These are phyloP conservation scores for Zoanthus sansibaricus DNA, from an alignment of 92 coral and sea anemone genomes.

Conservation along the genomic window DNA sequence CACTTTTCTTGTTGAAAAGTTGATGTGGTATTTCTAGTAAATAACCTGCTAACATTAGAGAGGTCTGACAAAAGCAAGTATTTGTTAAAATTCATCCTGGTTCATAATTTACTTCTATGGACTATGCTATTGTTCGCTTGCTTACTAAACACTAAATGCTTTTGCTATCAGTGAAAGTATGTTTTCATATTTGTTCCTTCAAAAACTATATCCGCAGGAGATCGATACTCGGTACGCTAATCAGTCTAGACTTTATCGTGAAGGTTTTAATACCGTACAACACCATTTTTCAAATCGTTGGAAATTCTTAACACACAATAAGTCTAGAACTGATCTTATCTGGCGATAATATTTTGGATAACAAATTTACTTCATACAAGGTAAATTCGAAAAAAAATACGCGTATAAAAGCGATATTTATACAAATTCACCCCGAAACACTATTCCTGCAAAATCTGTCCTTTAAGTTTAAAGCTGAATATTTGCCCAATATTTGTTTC, in stretches of 20 bases:
- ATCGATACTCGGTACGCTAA: neutral
- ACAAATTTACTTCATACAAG: no score
- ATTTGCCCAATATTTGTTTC: neutral
- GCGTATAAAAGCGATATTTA: no score
- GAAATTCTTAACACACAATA: neutral
- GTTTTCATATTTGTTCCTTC: neutral
- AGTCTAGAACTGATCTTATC: no score
- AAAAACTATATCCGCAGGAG: neutral
- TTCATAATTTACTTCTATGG: neutral
- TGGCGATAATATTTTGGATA: no score
- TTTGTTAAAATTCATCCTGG: conserved; percentile 14
- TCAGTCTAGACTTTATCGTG: neutral
- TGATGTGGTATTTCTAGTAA: neutral
- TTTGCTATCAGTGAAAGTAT: neutral
- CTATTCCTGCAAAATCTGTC: neutral
- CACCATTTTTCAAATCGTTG: neutral
- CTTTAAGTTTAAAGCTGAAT: neutral
- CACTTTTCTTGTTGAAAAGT: conserved; percentile 13
- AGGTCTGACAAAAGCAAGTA: neutral
- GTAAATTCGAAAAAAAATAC: no score
- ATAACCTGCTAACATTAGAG: conserved; percentile 5
- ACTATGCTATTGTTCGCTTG: neutral
- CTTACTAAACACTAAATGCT: conserved; percentile 4
- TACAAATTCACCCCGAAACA: no score
- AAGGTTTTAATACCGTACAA: neutral